phyloP scores from a whole-genome alignment of 2,888 invertebrate genomes.

The Cheilosia pagana region DNA sequence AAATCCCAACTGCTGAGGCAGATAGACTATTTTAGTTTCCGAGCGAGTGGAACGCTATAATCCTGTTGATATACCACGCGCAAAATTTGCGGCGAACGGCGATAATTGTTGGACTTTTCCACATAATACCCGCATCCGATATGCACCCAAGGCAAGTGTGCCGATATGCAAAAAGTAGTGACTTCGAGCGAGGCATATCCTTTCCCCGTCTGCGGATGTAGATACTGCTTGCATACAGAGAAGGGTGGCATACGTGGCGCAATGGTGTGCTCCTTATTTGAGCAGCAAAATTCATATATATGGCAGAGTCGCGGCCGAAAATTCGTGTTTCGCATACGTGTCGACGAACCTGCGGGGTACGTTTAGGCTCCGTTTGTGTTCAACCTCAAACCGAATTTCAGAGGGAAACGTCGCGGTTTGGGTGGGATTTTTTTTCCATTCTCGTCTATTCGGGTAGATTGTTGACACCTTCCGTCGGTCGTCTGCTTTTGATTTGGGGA shows the following conservation, averaged over 20 bases:
- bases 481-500: not conserved
- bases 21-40: conserved; percentile 1
- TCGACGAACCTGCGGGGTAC: conserved; percentile 52
- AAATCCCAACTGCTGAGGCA: conserved; percentile 22
- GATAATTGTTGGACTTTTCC: conserved; percentile 61
- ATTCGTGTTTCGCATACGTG: conserved; percentile 37
- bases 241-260: not conserved
- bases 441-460: conserved; percentile 2
- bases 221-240: conserved; percentile 13
- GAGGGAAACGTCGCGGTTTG: conserved; percentile 55
- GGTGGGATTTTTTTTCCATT: not conserved
- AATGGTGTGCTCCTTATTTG: conserved; percentile 29
- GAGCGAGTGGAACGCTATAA: conserved; percentile 45
- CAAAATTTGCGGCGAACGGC: conserved; percentile 60
- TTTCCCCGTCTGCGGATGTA: not conserved
- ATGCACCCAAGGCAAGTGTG: conserved; percentile 19
- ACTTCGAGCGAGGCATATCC: conserved; percentile 24
- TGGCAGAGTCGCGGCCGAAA: conserved; percentile 32
- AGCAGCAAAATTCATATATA: conserved; percentile 7
- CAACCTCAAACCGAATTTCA: conserved; percentile 74
- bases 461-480: conserved; percentile 30
- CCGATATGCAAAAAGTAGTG: conserved; percentile 9
- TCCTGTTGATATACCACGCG: conserved; percentile 58
- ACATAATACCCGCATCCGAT: conserved; percentile 48
- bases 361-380: conserved; percentile 71